Evolutionary conservation across 2,888 invertebrate genomes (phyloP).

Genomic region (Agrotis ipsilon): DNA sequence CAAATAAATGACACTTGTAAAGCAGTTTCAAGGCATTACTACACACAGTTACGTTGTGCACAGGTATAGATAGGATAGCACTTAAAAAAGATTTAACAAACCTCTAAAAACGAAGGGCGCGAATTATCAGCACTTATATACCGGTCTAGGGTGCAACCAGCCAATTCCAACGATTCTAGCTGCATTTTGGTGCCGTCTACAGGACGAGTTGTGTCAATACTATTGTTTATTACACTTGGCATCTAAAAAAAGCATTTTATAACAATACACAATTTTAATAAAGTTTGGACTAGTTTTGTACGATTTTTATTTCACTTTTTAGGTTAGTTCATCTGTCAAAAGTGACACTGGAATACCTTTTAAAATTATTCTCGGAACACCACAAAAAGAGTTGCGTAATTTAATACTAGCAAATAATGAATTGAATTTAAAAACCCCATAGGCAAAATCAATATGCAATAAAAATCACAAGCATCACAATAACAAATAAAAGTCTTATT

Average conservation of each 20-base stretch:
- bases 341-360: slow-evolving; percentile 63
- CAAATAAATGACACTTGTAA: slow-evolving; percentile 2
- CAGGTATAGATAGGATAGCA: neutral
- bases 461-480: slow-evolving; percentile 31
- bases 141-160: slow-evolving; percentile 95
- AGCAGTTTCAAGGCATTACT: neutral
- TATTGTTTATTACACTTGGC: slow-evolving; percentile 81
- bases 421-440: slow-evolving; percentile 41
- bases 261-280: slow-evolving; percentile 60
- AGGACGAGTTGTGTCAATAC: slow-evolving; percentile 77
- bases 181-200: slow-evolving; percentile 87
- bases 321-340: slow-evolving; percentile 71
- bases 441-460: neutral
- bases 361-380: slow-evolving; percentile 18
- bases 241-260: slow-evolving; percentile 80
- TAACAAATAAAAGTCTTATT: slow-evolving; percentile 55
- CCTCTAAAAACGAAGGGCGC: slow-evolving; percentile 94
- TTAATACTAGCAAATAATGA: slow-evolving; percentile 22
- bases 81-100: slow-evolving; percentile 64
- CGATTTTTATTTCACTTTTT: slow-evolving; percentile 58
- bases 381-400: slow-evolving; percentile 2
- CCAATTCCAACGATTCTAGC: slow-evolving; percentile 94
- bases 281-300: slow-evolving; percentile 63
- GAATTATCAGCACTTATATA: slow-evolving; percentile 93
- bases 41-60: neutral